These are phyloP conservation scores for Lepidochrysops patricia DNA, from an alignment of 2,888 invertebrate genomes.

Conservation along the genomic window DNA sequence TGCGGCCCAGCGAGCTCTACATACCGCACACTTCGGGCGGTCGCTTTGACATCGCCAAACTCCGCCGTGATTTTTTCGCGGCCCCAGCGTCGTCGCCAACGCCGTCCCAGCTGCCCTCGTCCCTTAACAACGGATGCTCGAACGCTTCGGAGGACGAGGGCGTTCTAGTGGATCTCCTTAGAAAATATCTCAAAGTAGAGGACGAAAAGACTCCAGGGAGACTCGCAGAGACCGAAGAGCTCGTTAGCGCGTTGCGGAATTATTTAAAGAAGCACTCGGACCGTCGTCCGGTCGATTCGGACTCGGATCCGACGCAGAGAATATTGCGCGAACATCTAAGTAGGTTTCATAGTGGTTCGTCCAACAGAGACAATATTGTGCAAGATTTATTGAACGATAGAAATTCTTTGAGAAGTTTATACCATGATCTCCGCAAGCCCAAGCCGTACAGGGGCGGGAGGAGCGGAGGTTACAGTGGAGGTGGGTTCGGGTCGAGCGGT, in stretches of 20 bases:
- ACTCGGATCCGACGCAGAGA: slow-evolving; percentile 56
- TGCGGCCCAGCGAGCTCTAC: slow-evolving; percentile 62
- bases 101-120: slow-evolving; percentile 38
- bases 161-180: slow-evolving; percentile 77
- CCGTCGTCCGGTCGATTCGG: slow-evolving; percentile 42
- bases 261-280: slow-evolving; percentile 65
- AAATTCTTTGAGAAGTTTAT: slow-evolving; percentile 81
- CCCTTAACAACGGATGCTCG: slow-evolving; percentile 47
- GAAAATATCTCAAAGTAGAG: slow-evolving; percentile 77
- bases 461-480: slow-evolving; percentile 44
- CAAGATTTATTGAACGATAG: slow-evolving; percentile 83
- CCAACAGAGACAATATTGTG: slow-evolving; percentile 80
- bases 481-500: slow-evolving; percentile 42
- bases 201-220: slow-evolving; percentile 64
- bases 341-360: slow-evolving; percentile 78
- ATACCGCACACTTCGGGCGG: slow-evolving; percentile 74
- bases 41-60: slow-evolving; percentile 79
- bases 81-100: slow-evolving; percentile 47
- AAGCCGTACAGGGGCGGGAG: slow-evolving; percentile 67
- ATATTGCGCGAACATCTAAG: slow-evolving; percentile 78
- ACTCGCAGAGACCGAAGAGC: slow-evolving; percentile 74
- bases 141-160: slow-evolving; percentile 63
- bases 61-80: slow-evolving; percentile 79
- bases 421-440: slow-evolving; percentile 81
- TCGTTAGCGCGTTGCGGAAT: slow-evolving; percentile 77